Evolutionary conservation across 1,140 invertebrate genomes (phyloP).

Genomic region (Leguminivora glycinivorella): DNA sequence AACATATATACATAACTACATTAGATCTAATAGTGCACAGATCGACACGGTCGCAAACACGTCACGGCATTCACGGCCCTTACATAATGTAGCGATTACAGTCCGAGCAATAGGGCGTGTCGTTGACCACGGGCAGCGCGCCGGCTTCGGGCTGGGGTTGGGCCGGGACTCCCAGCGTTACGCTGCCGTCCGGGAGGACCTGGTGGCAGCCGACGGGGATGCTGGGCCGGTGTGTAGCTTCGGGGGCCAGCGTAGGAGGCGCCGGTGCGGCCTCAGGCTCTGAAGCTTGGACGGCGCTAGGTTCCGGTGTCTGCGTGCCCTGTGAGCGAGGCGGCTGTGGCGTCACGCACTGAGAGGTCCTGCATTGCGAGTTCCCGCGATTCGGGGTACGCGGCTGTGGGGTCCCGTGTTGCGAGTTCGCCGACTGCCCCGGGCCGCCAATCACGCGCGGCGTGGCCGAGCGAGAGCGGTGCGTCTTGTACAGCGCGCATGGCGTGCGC

Average conservation of each 20-base stretch:
- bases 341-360: background rate
- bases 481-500: conserved; percentile 58
- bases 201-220: conserved; percentile 72
- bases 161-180: conserved; percentile 61
- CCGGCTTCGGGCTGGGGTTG: conserved; percentile 47
- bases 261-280: conserved; percentile 27
- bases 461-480: conserved; percentile 53
- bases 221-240: conserved; percentile 71
- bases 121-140: conserved; percentile 65
- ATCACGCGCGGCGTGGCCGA: conserved; percentile 40
- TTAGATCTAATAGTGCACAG: conserved; percentile 57
- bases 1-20: conserved; percentile 40
- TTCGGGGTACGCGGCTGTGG: conserved; percentile 47
- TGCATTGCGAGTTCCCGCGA: conserved; percentile 39
- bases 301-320: background rate
- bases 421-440: conserved; percentile 44
- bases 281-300: background rate
- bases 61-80: conserved; percentile 78
- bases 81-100: conserved; percentile 89
- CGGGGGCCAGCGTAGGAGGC: conserved; percentile 51
- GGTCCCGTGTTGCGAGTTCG: conserved; percentile 35
- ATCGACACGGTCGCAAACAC: conserved; percentile 76
- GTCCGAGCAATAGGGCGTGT: conserved; percentile 84
- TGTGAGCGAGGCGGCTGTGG: background rate
- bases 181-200: conserved; percentile 64